These are phyloP conservation scores for Drosophila neutralis DNA, from an alignment of 2,888 invertebrate genomes.

Conservation along the genomic window DNA sequence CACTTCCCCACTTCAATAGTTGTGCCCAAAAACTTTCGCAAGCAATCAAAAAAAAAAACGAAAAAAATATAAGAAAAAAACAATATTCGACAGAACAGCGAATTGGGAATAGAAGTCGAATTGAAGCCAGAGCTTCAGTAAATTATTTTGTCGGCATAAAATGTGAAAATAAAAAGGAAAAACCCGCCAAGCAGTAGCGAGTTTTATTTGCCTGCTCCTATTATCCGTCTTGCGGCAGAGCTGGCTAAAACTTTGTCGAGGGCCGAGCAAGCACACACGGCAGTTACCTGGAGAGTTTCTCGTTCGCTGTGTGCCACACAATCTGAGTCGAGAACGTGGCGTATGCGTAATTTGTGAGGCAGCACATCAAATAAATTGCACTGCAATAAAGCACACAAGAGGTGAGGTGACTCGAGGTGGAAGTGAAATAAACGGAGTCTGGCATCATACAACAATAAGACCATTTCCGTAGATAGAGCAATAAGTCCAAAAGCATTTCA, in stretches of 20 bases:
- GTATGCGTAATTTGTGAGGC: slow-evolving; percentile 64
- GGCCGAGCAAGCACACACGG: slow-evolving; percentile 12
- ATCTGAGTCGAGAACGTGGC: slow-evolving; percentile 35
- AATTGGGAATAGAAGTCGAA: slow-evolving; percentile 33
- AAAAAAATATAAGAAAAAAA: slow-evolving; percentile 13
- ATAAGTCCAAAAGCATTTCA: slow-evolving; percentile 62
- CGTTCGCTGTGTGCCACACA: slow-evolving; percentile 25
- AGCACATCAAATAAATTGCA: slow-evolving; percentile 68
- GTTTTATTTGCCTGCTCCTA: slow-evolving; percentile 51
- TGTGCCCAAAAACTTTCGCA: slow-evolving; percentile 39
- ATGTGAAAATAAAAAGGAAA: slow-evolving; percentile 1
- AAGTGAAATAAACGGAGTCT: slow-evolving; percentile 9
- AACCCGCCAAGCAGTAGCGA: slow-evolving; percentile 9
- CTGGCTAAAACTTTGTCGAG: slow-evolving; percentile 41
- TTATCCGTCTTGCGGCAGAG: slow-evolving; percentile 37
- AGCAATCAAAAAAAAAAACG: slow-evolving; percentile 24
- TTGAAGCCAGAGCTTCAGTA: slow-evolving; percentile 55
- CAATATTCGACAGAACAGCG: neutral
- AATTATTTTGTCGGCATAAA: slow-evolving; percentile 51
- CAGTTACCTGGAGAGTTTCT: slow-evolving; percentile 32
- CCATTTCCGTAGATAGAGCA: slow-evolving; percentile 33
- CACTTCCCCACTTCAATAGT: slow-evolving; percentile 28
- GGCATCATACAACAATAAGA: slow-evolving; percentile 34
- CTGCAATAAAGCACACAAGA: slow-evolving; percentile 51
- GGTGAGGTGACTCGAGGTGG: neutral